A percentile compares a stretch with the other conserved stretches of the same genome.
These are phyloP conservation scores for Theretra japonica DNA, from an alignment of 2,888 invertebrate genomes.

Conservation along the genomic window DNA sequence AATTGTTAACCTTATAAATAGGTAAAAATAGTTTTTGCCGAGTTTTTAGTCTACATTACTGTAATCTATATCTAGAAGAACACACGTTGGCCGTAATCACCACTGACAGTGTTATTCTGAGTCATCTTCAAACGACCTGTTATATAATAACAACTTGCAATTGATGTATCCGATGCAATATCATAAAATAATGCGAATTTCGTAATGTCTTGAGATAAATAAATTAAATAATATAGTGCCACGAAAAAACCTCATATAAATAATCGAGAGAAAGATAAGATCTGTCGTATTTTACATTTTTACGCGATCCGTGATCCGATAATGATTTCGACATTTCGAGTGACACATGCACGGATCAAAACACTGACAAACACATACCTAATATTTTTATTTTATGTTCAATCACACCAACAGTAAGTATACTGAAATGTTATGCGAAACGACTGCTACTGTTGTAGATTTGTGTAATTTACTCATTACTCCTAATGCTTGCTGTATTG, in stretches of 20 bases:
- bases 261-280: slow-evolving; percentile 43
- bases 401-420: background rate
- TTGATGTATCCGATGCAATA: background rate
- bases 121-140: slow-evolving; percentile 12
- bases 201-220: background rate
- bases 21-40: no score
- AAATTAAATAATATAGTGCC: background rate
- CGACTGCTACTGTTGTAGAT: background rate
- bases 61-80: slow-evolving; percentile 13
- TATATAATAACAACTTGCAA: background rate
- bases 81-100: background rate
- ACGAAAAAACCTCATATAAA: slow-evolving; percentile 24
- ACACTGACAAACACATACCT: background rate
- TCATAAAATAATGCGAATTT: background rate
- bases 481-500: slow-evolving; percentile 9
- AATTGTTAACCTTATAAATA: no score
- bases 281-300: slow-evolving; percentile 33
- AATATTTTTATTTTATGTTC: background rate
- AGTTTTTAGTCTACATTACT: no score
- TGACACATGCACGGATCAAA: background rate
- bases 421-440: background rate
- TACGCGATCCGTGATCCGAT: slow-evolving; percentile 33
- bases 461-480: slow-evolving; percentile 20
- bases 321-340: slow-evolving; percentile 23
- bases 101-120: slow-evolving; percentile 7